Conservation (phyloP, 1,140 invertebrate species). For the Homarus americanus region DNA sequence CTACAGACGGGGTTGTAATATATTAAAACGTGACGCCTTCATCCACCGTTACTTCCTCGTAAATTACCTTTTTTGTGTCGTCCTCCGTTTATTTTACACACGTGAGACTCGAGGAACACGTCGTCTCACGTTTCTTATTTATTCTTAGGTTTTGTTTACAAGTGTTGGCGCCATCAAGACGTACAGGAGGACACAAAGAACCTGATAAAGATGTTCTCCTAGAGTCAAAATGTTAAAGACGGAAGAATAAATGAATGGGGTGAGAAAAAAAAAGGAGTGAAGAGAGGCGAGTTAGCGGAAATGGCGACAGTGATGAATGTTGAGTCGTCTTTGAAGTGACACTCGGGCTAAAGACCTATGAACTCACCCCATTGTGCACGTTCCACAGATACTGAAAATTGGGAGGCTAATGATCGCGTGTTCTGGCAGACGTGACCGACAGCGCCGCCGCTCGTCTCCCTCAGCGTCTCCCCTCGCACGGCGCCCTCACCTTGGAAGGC, state of each 20-base stretch:
- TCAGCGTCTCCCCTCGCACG: background rate
- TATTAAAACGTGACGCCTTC: background rate
- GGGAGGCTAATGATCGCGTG: conserved; percentile 27
- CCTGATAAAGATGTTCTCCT: background rate
- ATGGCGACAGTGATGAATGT: conserved; percentile 10
- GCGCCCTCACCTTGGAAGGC: background rate
- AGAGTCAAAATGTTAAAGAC: background rate
- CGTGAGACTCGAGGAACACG: background rate
- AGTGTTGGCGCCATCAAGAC: background rate
- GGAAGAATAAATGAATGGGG: background rate
- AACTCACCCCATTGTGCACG: conserved; percentile 10
- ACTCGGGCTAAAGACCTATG: background rate
- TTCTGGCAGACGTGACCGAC: conserved; percentile 1
- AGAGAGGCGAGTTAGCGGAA: background rate
- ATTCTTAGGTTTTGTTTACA: background rate
- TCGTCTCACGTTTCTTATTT: background rate
- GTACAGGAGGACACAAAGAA: background rate
- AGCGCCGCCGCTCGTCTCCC: background rate
- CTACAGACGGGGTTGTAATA: background rate
- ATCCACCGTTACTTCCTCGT: background rate
- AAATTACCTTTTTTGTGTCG: background rate
- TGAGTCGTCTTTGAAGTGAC: background rate
- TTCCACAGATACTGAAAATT: conserved; percentile 44
- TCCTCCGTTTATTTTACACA: background rate
- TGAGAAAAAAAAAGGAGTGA: background rate